A percentile compares a stretch with the other conserved stretches of the same genome.
phyloP scores from a whole-genome alignment of 2,113 vertebrate species.

The Rhadina sibilatrix region DNA sequence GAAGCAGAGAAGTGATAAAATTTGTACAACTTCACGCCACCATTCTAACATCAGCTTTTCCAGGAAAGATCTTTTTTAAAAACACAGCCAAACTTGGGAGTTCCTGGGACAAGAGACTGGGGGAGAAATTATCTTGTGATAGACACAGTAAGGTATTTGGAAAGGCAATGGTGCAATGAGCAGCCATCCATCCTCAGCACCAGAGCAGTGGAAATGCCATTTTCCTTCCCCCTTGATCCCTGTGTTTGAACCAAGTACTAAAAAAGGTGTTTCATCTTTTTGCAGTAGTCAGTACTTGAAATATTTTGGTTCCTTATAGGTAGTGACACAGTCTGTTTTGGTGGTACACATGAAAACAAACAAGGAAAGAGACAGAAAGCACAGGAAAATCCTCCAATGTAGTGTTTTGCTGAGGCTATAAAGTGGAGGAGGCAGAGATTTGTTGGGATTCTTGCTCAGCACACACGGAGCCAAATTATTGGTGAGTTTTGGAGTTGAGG shows the following conservation, averaged over 20 bases:
- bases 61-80: not conserved
- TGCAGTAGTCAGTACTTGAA: not conserved
- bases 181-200: not conserved
- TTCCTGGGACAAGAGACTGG: not conserved
- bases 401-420: not conserved
- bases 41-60: not conserved
- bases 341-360: not conserved
- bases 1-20: not conserved
- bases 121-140: not conserved
- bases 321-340: not conserved
- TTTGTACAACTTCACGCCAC: not conserved
- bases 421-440: not conserved
- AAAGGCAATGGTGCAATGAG: not conserved
- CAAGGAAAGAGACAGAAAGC: not conserved
- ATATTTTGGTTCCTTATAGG: not conserved
- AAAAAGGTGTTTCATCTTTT: constrained; percentile 55
- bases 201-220: not conserved
- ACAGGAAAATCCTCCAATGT: not conserved
- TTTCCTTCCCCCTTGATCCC: not conserved
- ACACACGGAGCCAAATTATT: not conserved
- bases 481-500: not conserved
- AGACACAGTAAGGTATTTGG: not conserved
- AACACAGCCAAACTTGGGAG: not conserved
- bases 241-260: constrained; percentile 19
- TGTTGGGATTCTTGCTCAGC: not conserved